Evolutionary conservation across 2,113 vertebrate species (phyloP), one percentile per base, ranked within the genome.

Genomic region (Bos javanicus): DNA sequence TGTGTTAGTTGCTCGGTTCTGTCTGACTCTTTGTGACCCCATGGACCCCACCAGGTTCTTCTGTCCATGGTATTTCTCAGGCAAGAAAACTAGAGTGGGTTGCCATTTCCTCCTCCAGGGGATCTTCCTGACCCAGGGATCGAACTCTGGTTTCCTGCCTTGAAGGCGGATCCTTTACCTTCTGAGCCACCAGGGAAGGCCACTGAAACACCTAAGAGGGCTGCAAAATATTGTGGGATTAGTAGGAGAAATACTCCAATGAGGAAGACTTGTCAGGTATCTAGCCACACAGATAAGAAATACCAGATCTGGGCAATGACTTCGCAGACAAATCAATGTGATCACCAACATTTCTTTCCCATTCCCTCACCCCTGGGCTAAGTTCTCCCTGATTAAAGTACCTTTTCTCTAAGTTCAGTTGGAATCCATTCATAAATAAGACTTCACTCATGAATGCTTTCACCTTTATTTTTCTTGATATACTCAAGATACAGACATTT

Each of bases 381-480:
- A 17, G 13, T 43, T 59, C 71, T 71, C 39, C 50, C 36, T 48
- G 36, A 50, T 3, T 60, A 11, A 54, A 62, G 12, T 28, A 21
- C 62, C 6, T 81, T 23, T n/a, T 43, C 17, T 17, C 28, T 85
- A 36, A 10, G 0, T 57, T 64, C 56, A 39, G 11, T 30, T 39
- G 26, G 64, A 87, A 81, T 19, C 56, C 23, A 26, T 56, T 4
- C 78, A 64, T 39, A 74, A 85, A 59, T 30, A 48, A n/a, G 25
- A 43, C 30, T 57, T 33, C 30, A 25, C 62, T 33, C 17, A 43
- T 26, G 12, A 57, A 74, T 95, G 90, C 92, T 54, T 56, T 91
- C 39, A 85, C 33, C 54, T 97, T 97, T 97, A 96, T 93, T 96
- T 64, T 21, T 92, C 46, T 82, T 46, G 2, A 48, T 4, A n/a